Percentiles rank a stretch among this genome's conserved stretches.
These are phyloP conservation scores for Bombus sibiricus DNA, from an alignment of 1,140 invertebrate genomes.

Conservation along the genomic window DNA sequence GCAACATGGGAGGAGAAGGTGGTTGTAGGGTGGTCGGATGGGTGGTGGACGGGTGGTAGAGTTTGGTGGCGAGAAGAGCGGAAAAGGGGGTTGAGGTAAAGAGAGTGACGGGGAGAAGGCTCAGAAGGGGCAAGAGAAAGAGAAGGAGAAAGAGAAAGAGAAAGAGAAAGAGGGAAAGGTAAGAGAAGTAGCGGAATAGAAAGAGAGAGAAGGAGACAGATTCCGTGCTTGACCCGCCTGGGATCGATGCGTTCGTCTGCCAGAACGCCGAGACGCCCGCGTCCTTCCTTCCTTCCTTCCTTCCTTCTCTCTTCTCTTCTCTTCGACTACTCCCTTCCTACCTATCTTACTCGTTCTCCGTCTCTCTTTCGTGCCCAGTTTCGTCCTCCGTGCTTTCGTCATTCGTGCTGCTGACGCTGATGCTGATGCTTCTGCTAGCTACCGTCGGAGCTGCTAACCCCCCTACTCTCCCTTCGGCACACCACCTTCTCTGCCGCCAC, in stretches of 20 bases:
- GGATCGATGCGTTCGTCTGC: slow-evolving; percentile 83
- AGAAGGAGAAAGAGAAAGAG: slow-evolving; percentile 32
- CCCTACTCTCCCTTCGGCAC: neutral
- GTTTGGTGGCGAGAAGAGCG: slow-evolving; percentile 62
- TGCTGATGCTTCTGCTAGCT: slow-evolving; percentile 65
- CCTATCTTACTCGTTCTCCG: slow-evolving; percentile 50
- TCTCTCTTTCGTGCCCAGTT: slow-evolving; percentile 55
- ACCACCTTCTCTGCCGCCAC: slow-evolving; percentile 33
- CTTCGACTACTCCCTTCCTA: slow-evolving; percentile 48
- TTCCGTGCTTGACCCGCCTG: slow-evolving; percentile 82
- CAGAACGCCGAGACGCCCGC: slow-evolving; percentile 81
- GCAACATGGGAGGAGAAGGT: slow-evolving; percentile 6
- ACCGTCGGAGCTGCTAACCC: slow-evolving; percentile 56
- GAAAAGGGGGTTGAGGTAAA: slow-evolving; percentile 37
- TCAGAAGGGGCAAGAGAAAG: slow-evolving; percentile 44
- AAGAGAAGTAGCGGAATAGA: slow-evolving; percentile 47
- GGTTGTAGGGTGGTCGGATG: slow-evolving; percentile 35
- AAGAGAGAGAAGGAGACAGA: slow-evolving; percentile 67
- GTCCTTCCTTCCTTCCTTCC: slow-evolving; percentile 75
- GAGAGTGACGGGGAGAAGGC: slow-evolving; percentile 61
- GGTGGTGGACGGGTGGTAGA: slow-evolving; percentile 50
- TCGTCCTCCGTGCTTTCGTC: slow-evolving; percentile 66
- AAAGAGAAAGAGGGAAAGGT: slow-evolving; percentile 53
- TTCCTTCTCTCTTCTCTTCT: slow-evolving; percentile 48
- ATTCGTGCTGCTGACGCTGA: slow-evolving; percentile 69